These are phyloP conservation scores for Caenorhabditis sp. DNA, from an alignment of 2,888 invertebrate genomes.

Conservation along the genomic window DNA sequence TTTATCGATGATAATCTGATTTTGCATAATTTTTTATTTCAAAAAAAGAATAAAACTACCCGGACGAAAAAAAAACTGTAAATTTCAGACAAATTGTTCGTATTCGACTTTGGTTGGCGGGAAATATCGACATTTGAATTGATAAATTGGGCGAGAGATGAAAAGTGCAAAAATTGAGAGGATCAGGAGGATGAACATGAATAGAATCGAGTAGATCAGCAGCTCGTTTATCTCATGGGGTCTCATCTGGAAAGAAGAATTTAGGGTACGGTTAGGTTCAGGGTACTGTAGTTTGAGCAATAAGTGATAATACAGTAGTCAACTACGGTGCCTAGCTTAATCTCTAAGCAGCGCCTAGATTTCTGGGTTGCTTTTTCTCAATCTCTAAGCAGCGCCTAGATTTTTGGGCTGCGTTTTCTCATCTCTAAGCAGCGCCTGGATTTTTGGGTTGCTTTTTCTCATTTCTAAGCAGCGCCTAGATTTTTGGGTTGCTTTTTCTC, in stretches of 20 bases:
- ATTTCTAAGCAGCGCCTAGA: no score
- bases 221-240: constrained; percentile 39
- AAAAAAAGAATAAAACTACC: background rate
- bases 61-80: background rate
- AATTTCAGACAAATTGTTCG: constrained; percentile 33
- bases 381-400: no score
- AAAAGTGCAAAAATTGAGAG: constrained; percentile 34
- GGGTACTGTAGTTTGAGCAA: background rate
- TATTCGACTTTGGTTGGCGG: constrained; percentile 42
- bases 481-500: no score
- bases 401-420: no score
- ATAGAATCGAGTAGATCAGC: constrained; percentile 37
- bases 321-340: no score
- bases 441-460: no score
- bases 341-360: no score
- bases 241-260: constrained; percentile 29
- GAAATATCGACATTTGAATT: constrained; percentile 39
- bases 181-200: constrained; percentile 33
- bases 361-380: no score
- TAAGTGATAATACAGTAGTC: no score
- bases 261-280: no score
- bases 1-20: constrained; percentile 1
- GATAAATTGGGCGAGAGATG: constrained; percentile 33
- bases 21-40: background rate
- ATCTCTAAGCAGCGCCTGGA: no score